phyloP scores from a whole-genome alignment of 2,888 invertebrate species.

The Temnothorax ravouxi region DNA sequence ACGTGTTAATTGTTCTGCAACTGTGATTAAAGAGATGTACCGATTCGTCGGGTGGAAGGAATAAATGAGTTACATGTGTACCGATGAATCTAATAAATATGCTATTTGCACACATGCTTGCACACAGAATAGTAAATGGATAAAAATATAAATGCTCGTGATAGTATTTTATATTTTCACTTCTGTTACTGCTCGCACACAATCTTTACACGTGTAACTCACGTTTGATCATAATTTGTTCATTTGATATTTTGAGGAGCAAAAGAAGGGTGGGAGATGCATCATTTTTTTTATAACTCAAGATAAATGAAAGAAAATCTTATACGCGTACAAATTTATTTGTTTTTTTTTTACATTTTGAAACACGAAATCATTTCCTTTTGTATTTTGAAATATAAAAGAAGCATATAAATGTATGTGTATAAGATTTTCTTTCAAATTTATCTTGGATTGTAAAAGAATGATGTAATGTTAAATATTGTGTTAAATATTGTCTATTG shows the following conservation, averaged over 20 bases:
- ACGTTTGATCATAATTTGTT: not conserved
- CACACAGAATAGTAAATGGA: not conserved
- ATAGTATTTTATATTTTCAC: not conserved
- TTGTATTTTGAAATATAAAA: too few relatives aligned
- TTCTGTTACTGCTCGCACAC: too few relatives aligned
- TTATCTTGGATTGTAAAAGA: too few relatives aligned
- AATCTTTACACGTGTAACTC: constrained; percentile 2
- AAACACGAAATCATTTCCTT: not conserved
- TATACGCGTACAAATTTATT: not conserved
- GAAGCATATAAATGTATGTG: too few relatives aligned
- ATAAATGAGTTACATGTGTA: constrained; percentile 8
- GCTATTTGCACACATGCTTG: not conserved
- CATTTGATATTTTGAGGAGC: not conserved
- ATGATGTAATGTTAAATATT: not conserved
- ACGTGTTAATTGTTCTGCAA: constrained; percentile 44
- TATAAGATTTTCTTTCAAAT: too few relatives aligned
- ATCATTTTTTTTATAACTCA: not conserved
- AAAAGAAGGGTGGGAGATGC: not conserved
- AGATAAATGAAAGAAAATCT: not conserved
- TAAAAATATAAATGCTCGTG: not conserved
- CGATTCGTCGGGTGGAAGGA: constrained; percentile 23
- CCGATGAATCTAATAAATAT: constrained; percentile 6
- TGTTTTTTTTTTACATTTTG: not conserved
- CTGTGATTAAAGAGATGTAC: constrained; percentile 51
- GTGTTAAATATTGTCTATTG: not conserved